Conservation (phyloP, 2,797 vertebrate genomes). For the Esox lucius region DNA sequence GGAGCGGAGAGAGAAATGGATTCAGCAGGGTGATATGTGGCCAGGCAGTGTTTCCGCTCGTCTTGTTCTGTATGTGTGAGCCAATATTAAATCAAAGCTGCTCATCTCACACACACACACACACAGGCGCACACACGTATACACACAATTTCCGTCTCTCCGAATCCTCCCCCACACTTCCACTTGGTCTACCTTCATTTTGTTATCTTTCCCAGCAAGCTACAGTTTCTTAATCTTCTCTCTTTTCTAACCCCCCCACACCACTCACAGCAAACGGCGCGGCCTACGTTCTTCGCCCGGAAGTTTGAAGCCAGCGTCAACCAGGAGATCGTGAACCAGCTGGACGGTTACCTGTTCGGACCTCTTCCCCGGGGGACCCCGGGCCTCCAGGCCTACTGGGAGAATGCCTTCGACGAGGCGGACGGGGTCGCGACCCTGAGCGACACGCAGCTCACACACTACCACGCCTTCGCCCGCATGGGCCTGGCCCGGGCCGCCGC, state of each 20-base stretch:
- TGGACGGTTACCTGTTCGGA: conserved; percentile 92
- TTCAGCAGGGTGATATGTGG: background rate
- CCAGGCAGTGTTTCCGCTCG: background rate
- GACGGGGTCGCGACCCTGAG: conserved; percentile 85
- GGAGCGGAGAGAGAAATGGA: background rate
- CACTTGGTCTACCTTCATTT: conserved; percentile 37
- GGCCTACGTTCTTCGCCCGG: conserved; percentile 96
- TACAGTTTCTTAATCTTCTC: conserved; percentile 46
- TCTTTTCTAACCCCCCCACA: conserved; percentile 25
- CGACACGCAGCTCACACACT: conserved; percentile 88
- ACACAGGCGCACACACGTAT: background rate
- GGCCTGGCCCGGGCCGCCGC: conserved; percentile 82
- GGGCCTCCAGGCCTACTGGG: conserved; percentile 91
- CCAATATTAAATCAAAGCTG: background rate
- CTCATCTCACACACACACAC: background rate
- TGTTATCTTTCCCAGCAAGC: conserved; percentile 29
- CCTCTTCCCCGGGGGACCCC: conserved; percentile 82
- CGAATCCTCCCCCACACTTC: conserved; percentile 23
- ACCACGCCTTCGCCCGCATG: conserved; percentile 87
- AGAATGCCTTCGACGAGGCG: conserved; percentile 88
- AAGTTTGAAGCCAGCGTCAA: conserved; percentile 98
- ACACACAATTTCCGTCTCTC: conserved; percentile 15
- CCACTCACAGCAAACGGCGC: conserved; percentile 85
- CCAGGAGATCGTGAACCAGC: conserved; percentile 94
- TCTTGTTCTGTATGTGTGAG: background rate